These are phyloP conservation scores for Dolichotis patagonum DNA, from an alignment of 2,113 vertebrate species.

Conservation along the genomic window DNA sequence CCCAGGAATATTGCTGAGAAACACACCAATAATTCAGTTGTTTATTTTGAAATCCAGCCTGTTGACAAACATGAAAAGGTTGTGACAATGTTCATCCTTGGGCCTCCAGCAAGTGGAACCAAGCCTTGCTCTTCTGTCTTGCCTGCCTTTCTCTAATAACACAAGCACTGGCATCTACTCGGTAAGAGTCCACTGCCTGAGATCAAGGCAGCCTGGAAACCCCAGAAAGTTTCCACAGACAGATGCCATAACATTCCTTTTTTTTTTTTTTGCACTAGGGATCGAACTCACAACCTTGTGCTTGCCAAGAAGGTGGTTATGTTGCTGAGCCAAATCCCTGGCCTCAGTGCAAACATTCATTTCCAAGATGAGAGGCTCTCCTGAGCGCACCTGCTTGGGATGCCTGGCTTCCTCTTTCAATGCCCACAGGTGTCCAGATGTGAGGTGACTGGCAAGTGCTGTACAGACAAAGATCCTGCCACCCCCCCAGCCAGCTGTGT, in stretches of 20 bases:
- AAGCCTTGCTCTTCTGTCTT: not conserved
- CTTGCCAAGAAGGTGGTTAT: too few relatives aligned
- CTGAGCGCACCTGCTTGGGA: not conserved
- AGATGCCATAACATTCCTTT: not conserved
- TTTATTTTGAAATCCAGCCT: not conserved
- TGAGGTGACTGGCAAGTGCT: not conserved
- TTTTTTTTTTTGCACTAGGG: too few relatives aligned
- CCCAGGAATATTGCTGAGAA: conserved; percentile 24
- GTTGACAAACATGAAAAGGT: not conserved
- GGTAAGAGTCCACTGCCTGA: not conserved
- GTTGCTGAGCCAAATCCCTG: too few relatives aligned
- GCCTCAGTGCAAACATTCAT: too few relatives aligned
- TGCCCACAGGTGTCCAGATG: not conserved
- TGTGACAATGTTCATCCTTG: not conserved
- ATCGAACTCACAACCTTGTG: too few relatives aligned
- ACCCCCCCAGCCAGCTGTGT: not conserved
- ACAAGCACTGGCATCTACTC: not conserved
- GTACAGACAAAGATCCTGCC: not conserved
- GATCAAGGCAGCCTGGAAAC: conserved; percentile 18
- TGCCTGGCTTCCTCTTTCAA: not conserved
- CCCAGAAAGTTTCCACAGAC: not conserved
- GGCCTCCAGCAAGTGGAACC: not conserved
- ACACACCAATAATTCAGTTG: not conserved
- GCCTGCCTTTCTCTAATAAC: not conserved
- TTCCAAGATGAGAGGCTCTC: not conserved